Evolutionary conservation across 2,113 vertebrate species (phyloP).

Genomic region (Zosterops borbonicus): DNA sequence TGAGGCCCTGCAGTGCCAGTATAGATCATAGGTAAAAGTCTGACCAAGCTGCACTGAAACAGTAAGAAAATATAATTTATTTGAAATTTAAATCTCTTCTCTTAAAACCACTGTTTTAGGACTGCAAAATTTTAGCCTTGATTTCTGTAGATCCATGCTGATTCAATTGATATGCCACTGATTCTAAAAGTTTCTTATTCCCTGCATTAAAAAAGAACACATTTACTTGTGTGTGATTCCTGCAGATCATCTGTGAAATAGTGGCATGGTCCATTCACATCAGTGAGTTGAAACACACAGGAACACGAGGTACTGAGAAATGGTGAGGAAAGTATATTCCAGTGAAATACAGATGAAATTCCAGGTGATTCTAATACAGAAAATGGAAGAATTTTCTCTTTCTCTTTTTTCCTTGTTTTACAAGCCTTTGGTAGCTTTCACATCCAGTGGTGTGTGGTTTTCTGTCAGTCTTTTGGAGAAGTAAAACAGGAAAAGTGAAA

Average conservation of each 20-base stretch:
- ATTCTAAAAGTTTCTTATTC: neutral
- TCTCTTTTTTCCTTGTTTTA: neutral
- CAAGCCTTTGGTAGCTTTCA: neutral
- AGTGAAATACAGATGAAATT: neutral
- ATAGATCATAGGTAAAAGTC: neutral
- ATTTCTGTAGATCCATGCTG: neutral
- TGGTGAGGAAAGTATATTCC: neutral
- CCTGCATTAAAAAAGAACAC: neutral
- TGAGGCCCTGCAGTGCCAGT: neutral
- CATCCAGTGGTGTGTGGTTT: neutral
- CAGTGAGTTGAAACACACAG: neutral
- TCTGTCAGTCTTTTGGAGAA: neutral
- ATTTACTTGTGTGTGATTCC: neutral
- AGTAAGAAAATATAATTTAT: neutral
- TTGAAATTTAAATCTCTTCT: neutral
- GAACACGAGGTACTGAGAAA: neutral
- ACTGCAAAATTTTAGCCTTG: neutral
- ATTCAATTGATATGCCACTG: neutral
- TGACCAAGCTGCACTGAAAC: neutral
- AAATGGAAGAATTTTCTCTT: neutral
- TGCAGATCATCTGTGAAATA: neutral
- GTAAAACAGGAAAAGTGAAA: neutral
- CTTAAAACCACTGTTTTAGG: neutral
- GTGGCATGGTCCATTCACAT: neutral
- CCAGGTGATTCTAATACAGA: neutral